phyloP scores from a whole-genome alignment of 2,797 vertebrate species.

The Diceros bicornis region DNA sequence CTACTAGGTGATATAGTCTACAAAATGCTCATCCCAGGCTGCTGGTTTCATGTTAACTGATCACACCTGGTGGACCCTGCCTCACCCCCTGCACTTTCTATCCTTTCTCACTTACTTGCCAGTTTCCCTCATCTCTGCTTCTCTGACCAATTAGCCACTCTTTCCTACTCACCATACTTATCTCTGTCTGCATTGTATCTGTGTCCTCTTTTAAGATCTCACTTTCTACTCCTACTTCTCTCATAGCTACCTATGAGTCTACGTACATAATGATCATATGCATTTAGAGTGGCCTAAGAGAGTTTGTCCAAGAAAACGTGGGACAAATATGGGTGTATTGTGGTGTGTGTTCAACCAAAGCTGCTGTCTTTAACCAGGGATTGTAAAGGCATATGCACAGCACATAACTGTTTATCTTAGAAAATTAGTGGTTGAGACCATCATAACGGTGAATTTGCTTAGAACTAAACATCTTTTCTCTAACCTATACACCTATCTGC shows the following conservation, averaged over 20 bases:
- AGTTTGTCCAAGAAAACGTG: neutral
- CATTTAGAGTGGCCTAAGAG: neutral
- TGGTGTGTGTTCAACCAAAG: neutral
- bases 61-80: neutral
- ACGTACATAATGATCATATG: too few relatives aligned
- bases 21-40: neutral
- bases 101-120: neutral
- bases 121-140: neutral
- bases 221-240: neutral
- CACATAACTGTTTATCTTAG: neutral
- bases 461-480: neutral
- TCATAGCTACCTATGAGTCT: neutral
- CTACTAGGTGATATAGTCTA: neutral
- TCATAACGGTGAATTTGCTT: neutral
- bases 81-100: neutral
- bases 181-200: neutral
- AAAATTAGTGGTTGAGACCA: neutral
- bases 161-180: neutral
- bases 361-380: neutral
- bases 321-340: accelerated
- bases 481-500: too few relatives aligned
- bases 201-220: neutral
- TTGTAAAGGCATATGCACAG: too few relatives aligned
- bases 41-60: neutral
- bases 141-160: neutral